Evolutionary conservation across 1,140 invertebrate genomes (phyloP), one percentile per base, ranked within the genome.

Genomic region (Pomphorhynchus laevis): DNA sequence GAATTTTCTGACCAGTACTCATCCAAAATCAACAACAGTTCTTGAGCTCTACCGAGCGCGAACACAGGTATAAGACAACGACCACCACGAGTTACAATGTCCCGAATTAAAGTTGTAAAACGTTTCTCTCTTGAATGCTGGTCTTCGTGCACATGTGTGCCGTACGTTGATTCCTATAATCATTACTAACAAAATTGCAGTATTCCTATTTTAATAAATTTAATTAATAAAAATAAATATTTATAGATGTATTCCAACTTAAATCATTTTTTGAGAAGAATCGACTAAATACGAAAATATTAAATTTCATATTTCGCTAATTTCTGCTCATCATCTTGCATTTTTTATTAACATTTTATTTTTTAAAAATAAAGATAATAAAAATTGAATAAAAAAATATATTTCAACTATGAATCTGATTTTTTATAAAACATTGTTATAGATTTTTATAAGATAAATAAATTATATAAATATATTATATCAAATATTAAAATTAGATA

Each of bases 1-100:
- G 82, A 84, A 64, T 95, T 86, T 34, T 74, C 69, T 33, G 72
- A 69, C 89, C 89, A 98, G 60, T 79, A 95, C 56, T 98, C 86
- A 59, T 95, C 86, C 65, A 57, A 18, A 18, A 95, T 95, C 3
- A 95, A 62, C 1, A 93, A 59, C 12, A 95, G 58, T 57, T 93
- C 86, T 58, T 98, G 86, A 4, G 89, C 89, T 48, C 86, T 64
- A 1, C 89, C 89, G 8, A 98, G 60, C 17, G 89, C 89, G 65
- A 98, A 98, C 6, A 91, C 86, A 2, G 89, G 89, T 47, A 98
- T 95, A 1, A 98, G 64, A 54, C 84, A 95, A 32, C 84, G 65
- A 3, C 89, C 89, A 17, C 86, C 89, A 46, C 86, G 65, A 47
- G 65, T 68, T 1, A 95, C 84, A 49, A 91, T 93, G 50, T 93